These are phyloP conservation scores for Nipponacmea schrenckii DNA, from an alignment of 2,888 invertebrate genomes.

Conservation along the genomic window DNA sequence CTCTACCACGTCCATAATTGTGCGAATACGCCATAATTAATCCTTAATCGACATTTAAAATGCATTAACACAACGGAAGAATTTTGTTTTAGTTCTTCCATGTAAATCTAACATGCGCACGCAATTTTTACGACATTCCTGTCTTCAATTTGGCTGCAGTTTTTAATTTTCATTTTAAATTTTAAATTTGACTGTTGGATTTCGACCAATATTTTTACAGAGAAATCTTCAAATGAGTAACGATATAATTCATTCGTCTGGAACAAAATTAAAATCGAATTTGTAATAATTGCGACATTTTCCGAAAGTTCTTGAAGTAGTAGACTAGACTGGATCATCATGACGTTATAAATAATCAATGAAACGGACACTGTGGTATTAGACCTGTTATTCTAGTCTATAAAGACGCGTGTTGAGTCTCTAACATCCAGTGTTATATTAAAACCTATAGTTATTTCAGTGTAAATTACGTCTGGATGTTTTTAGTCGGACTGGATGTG, in stretches of 20 bases:
- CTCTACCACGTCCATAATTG: neutral
- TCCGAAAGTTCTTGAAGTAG: too few species aligned
- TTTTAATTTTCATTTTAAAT: too few species aligned
- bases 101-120: neutral
- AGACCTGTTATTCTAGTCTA: neutral
- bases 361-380: neutral
- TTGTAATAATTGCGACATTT: too few species aligned
- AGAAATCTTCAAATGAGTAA: too few species aligned
- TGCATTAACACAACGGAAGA: neutral
- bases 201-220: too few species aligned
- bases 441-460: neutral
- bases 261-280: too few species aligned
- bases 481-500: neutral
- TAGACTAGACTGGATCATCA: too few species aligned
- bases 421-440: neutral
- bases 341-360: too few species aligned
- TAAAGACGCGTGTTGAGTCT: neutral
- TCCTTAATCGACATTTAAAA: constrained; percentile 1
- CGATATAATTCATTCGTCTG: too few species aligned
- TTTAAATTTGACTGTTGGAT: too few species aligned
- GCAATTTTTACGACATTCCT: neutral
- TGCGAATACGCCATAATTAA: neutral
- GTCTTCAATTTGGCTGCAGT: too few species aligned
- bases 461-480: neutral
- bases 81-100: neutral